phyloP scores from a whole-genome alignment of 2,797 vertebrate genomes.

The Sardinella longiceps region DNA sequence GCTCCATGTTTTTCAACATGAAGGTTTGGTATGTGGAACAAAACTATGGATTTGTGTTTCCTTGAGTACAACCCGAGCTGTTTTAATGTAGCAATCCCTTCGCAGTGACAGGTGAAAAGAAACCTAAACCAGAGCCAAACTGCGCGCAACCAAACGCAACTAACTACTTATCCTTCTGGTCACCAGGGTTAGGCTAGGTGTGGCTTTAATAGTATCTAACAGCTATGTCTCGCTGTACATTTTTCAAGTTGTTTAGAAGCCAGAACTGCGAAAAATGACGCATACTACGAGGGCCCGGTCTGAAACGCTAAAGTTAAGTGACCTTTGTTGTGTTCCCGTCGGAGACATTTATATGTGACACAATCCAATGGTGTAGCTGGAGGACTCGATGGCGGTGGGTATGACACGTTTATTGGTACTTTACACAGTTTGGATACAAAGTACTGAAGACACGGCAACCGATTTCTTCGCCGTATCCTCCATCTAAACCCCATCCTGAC shows the following conservation, averaged over 20 bases:
- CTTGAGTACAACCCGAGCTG: neutral
- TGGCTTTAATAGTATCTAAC: neutral
- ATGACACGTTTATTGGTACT: slow-evolving; percentile 36
- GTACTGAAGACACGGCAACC: neutral
- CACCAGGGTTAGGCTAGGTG: neutral
- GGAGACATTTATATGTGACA: slow-evolving; percentile 39
- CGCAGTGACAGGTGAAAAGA: neutral
- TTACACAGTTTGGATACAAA: slow-evolving; percentile 19
- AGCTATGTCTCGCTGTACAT: neutral
- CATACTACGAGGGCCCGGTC: neutral
- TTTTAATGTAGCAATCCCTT: neutral
- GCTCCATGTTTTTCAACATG: no score
- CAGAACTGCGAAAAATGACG: neutral
- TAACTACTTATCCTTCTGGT: no score
- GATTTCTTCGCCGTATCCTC: neutral
- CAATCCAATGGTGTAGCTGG: slow-evolving; percentile 30
- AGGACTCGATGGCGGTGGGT: slow-evolving; percentile 28
- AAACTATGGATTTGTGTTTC: neutral
- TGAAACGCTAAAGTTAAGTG: neutral
- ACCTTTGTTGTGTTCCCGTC: slow-evolving; percentile 21
- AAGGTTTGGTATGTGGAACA: neutral
- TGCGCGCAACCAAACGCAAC: neutral
- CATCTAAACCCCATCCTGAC: neutral
- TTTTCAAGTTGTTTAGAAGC: neutral
- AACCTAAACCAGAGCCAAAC: no score